These are phyloP conservation scores for Ganaspis brasiliensis DNA, from an alignment of 2,888 invertebrate species.

Conservation along the genomic window DNA sequence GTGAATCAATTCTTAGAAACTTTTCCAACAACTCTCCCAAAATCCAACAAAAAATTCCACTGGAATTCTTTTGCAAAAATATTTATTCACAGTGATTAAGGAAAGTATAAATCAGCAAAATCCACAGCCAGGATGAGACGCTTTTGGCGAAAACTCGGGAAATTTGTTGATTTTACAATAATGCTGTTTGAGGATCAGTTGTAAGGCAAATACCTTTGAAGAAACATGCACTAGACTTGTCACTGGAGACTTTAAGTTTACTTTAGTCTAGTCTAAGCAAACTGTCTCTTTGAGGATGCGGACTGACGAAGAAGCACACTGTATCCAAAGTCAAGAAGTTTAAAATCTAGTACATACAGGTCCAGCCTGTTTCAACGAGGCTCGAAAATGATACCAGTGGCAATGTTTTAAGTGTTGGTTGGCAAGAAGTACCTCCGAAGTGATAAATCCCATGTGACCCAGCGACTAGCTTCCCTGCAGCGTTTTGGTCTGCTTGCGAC, in stretches of 20 bases:
- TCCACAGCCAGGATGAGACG: neutral
- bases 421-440: constrained; percentile 68
- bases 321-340: constrained; percentile 25
- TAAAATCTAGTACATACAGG: constrained; percentile 29
- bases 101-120: neutral
- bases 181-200: constrained; percentile 22
- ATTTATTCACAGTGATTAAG: neutral
- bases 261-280: neutral
- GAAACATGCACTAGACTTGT: neutral
- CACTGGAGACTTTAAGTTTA: constrained; percentile 8
- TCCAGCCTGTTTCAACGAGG: constrained; percentile 41
- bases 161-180: neutral
- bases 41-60: too few relatives aligned
- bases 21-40: too few relatives aligned
- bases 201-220: constrained; percentile 7
- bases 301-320: constrained; percentile 10
- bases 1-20: too few relatives aligned
- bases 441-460: constrained; percentile 74
- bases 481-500: constrained; percentile 68
- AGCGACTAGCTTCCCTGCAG: constrained; percentile 64
- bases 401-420: constrained; percentile 54
- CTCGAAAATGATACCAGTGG: constrained; percentile 59
- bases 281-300: constrained; percentile 12
- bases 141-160: neutral
- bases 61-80: neutral